A percentile compares a stretch with the other conserved stretches of the same genome.
Evolutionary conservation across 2,797 vertebrate genomes (phyloP).

Genomic region (Tiaroga cobitis): DNA sequence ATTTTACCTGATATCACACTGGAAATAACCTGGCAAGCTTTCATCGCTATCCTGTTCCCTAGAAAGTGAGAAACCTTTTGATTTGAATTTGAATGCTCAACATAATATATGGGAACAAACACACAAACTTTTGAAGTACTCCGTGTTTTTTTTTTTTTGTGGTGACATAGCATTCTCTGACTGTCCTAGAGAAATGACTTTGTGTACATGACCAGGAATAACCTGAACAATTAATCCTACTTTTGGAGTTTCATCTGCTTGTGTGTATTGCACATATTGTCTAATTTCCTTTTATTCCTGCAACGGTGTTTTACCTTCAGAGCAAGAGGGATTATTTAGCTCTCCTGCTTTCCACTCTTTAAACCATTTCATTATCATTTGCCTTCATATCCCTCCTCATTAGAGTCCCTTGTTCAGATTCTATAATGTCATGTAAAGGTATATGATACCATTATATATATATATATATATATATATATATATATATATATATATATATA

Average conservation of each 20-base stretch:
- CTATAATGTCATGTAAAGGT: not conserved
- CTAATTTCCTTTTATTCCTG: not conserved
- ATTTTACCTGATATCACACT: not conserved
- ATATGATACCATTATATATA: not conserved
- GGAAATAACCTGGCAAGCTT: not conserved
- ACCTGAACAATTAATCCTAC: conserved; percentile 6
- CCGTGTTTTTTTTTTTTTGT: not conserved
- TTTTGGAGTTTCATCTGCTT: conserved; percentile 18
- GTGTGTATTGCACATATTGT: not conserved
- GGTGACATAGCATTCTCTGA: not conserved
- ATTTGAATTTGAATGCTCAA: not conserved
- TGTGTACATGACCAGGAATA: conserved; percentile 9
- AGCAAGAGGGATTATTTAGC: conserved; percentile 17
- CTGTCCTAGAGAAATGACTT: conserved; percentile 1
- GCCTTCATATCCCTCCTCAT: not conserved
- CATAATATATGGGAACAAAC: not conserved
- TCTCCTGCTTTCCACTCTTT: not conserved
- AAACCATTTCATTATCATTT: not conserved
- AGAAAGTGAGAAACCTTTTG: not conserved
- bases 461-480: too few relatives aligned
- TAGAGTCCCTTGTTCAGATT: conserved; percentile 1
- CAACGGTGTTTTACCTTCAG: not conserved
- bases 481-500: too few relatives aligned
- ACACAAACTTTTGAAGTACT: not conserved
- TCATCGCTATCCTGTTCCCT: not conserved